Evolutionary conservation across 2,888 invertebrate species (phyloP).

Genomic region (Ophion obscuratus): DNA sequence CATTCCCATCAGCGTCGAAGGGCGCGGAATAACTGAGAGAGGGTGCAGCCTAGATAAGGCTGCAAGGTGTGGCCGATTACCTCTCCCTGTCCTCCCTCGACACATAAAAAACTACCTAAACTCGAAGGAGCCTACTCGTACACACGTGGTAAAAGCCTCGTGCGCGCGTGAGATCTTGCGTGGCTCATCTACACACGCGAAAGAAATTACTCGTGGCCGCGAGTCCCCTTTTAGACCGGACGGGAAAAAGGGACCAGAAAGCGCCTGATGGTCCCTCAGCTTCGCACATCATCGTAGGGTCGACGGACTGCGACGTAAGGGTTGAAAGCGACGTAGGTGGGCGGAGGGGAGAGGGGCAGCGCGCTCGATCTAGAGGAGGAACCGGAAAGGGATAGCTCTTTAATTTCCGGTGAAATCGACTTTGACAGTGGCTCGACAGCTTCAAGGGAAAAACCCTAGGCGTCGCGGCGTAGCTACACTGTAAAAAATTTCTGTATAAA

Average conservation of each 20-base stretch:
- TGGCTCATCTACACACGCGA: slow-evolving; percentile 12
- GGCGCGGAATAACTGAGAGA: slow-evolving; percentile 65
- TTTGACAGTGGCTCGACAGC: background rate
- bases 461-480: no score
- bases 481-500: no score
- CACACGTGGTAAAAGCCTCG: background rate
- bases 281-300: background rate
- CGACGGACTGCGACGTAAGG: background rate
- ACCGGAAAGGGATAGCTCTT: background rate
- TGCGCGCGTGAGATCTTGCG: slow-evolving; percentile 28
- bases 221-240: slow-evolving; percentile 14
- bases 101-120: slow-evolving; percentile 24
- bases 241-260: background rate
- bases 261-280: background rate
- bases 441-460: background rate
- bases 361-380: background rate
- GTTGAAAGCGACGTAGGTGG: background rate
- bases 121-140: background rate
- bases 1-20: slow-evolving; percentile 45
- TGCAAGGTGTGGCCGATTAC: slow-evolving; percentile 78
- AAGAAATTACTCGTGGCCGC: slow-evolving; percentile 24
- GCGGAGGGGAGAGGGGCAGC: no score
- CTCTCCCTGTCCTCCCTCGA: slow-evolving; percentile 28
- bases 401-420: slow-evolving; percentile 6
- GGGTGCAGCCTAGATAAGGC: slow-evolving; percentile 80